phyloP scores from a whole-genome alignment of 2,888 invertebrate species.

The Rutpela maculata region DNA sequence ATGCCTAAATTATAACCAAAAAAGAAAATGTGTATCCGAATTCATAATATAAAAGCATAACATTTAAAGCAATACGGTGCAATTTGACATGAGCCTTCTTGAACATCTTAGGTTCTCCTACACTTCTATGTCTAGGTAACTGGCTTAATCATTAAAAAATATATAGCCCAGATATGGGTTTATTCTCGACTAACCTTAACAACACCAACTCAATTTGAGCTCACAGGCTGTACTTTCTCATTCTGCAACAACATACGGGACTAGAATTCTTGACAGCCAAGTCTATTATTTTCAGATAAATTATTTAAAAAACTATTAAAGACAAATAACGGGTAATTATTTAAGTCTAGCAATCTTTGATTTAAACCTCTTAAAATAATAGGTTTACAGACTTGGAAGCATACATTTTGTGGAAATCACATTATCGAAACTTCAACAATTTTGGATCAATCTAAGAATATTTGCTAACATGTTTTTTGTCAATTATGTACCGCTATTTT shows the following conservation, averaged over 20 bases:
- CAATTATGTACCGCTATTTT: too few species aligned
- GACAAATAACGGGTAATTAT: constrained; percentile 8
- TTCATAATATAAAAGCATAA: constrained; percentile 9
- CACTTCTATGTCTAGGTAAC: constrained; percentile 17
- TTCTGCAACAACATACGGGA: constrained; percentile 67
- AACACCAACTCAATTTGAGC: constrained; percentile 46
- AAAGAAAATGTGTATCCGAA: not conserved
- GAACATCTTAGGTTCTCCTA: constrained; percentile 14
- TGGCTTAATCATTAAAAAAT: constrained; percentile 35
- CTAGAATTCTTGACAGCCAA: constrained; percentile 73
- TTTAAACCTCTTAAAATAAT: not conserved
- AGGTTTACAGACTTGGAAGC: not conserved
- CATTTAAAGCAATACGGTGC: constrained; percentile 31
- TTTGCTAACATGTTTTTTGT: too few species aligned
- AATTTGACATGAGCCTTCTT: not conserved
- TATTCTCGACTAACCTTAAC: constrained; percentile 41
- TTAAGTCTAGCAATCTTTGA: constrained; percentile 26
- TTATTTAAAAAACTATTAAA: constrained; percentile 35
- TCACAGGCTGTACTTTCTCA: constrained; percentile 52
- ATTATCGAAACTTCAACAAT: too few species aligned
- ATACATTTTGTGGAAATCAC: too few species aligned
- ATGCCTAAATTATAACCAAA: not conserved
- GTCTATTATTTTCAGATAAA: constrained; percentile 47
- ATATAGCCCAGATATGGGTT: constrained; percentile 38
- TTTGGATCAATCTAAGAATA: too few species aligned